Base-by-base conservation (phyloP, 2,888 invertebrate genomes). In the Buathra laborator region DNA sequence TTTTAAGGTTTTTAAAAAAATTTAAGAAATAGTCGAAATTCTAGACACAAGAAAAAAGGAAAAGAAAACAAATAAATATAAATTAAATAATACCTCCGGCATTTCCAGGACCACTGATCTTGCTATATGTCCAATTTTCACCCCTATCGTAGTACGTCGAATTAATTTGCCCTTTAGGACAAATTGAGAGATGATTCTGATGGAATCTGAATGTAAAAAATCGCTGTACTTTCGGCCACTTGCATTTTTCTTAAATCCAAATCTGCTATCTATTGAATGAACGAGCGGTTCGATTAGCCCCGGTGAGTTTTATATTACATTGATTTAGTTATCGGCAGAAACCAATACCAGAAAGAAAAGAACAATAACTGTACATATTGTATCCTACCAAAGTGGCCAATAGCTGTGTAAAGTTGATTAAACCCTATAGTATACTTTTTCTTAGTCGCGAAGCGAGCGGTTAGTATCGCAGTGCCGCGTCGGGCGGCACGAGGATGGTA, bases 401-500 rank as follows among this genome's bases (percentile, higher is more conserved):
- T 46, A 19, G 64, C 75, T 37, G 75, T 64, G 12, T 37, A 10
- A 9, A 12, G 7, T 19, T 7, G 16, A 1, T 16, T 12, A 3
- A 48, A 48, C 19, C 16, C 16, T 14, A 19, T 10, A 19, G 29
- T 19, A 64, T 51, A 24, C 16, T 48, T 66, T 75, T 14, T 48
- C 46, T 32, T 19, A 6, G 19, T 53, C 48, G 48, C 37, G 43
- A 74, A 48, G 7, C 51, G 74, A 48, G 12, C 4, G 14, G 10
- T 37, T 6, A 14, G 44, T 48, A 44, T 53, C 43, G 72, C 46
- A 24, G 46, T 32, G 48, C 62, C 46, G 75, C 53, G 37, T 66
- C 51, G 75, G 29, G 62, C 64, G 75, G 75, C 64, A 76, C 75
- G 75, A 76, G 75, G 74, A 66, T 76, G 66, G 75, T 76, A 76